Evolutionary conservation across 2,888 invertebrate genomes (phyloP).

Genomic region (Dryobotodes eremita): DNA sequence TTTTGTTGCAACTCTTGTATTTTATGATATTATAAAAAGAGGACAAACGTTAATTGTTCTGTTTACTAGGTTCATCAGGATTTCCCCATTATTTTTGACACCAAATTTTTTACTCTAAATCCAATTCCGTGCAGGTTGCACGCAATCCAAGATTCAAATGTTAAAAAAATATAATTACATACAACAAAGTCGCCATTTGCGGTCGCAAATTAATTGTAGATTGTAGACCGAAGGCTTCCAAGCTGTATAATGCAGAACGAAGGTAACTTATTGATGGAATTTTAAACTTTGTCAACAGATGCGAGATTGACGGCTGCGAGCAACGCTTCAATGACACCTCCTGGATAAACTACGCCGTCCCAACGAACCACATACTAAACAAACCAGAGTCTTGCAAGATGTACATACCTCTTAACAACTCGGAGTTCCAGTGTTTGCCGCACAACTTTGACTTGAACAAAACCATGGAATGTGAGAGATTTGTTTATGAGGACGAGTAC

Average conservation of each 20-base stretch:
- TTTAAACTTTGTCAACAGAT: slow-evolving; percentile 73
- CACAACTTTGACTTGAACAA: slow-evolving; percentile 79
- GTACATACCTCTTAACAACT: slow-evolving; percentile 73
- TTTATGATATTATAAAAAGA: neutral
- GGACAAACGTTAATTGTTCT: neutral
- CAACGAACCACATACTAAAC: slow-evolving; percentile 71
- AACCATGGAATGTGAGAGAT: slow-evolving; percentile 79
- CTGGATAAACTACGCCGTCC: slow-evolving; percentile 84
- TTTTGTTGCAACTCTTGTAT: slow-evolving; percentile 15
- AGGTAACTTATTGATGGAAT: neutral
- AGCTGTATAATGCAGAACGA: neutral
- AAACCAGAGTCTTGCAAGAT: slow-evolving; percentile 75
- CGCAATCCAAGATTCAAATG: neutral
- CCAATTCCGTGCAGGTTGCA: neutral
- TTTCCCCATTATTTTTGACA: neutral
- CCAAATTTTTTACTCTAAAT: neutral
- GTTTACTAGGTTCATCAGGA: neutral
- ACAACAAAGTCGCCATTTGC: neutral
- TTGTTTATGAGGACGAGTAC: slow-evolving; percentile 81
- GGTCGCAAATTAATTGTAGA: neutral
- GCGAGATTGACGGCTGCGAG: slow-evolving; percentile 84
- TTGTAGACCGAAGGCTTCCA: neutral
- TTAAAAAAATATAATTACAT: neutral
- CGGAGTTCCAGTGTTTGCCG: slow-evolving; percentile 75
- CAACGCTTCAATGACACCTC: slow-evolving; percentile 86